phyloP scores from a whole-genome alignment of 1,140 invertebrate species.

The Cherax quadricarinatus region DNA sequence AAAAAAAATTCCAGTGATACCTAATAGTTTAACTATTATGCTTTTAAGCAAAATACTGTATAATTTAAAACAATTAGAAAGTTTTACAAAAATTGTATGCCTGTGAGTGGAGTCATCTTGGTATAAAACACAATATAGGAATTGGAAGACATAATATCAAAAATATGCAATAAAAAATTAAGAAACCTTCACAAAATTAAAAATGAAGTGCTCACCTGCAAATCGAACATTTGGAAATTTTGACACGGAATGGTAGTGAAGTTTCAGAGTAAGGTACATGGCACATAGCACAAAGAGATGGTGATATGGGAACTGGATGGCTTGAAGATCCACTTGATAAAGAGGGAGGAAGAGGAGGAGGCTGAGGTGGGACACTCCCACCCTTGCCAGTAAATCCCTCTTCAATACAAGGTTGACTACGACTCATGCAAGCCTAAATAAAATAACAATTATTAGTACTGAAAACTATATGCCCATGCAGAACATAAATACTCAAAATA shows the following conservation, averaged over 20 bases:
- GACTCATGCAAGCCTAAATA: conserved; percentile 50
- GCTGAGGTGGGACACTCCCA: not conserved
- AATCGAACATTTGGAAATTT: conserved; percentile 82
- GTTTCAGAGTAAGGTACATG: conserved; percentile 88
- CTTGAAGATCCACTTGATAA: conserved; percentile 25
- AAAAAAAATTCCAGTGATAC: no score
- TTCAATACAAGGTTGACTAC: conserved; percentile 56
- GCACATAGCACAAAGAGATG: conserved; percentile 81
- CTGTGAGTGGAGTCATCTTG: no score
- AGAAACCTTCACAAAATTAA: no score
- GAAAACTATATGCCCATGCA: no score
- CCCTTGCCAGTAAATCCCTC: conserved; percentile 40
- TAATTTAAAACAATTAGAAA: no score
- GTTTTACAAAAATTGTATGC: no score
- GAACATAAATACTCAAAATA: no score
- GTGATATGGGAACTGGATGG: conserved; percentile 18
- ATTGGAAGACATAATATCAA: no score
- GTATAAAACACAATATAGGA: no score
- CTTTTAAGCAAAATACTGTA: no score
- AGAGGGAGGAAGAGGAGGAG: conserved; percentile 30
- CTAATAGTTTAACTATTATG: no score
- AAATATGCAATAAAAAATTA: no score
- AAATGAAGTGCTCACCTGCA: conserved; percentile 80
- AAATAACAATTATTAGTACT: not conserved
- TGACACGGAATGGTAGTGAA: conserved; percentile 84